Evolutionary conservation across 2,113 vertebrate genomes (phyloP), one percentile per base, ranked within the genome.

Genomic region (Anguilla rostrata): DNA sequence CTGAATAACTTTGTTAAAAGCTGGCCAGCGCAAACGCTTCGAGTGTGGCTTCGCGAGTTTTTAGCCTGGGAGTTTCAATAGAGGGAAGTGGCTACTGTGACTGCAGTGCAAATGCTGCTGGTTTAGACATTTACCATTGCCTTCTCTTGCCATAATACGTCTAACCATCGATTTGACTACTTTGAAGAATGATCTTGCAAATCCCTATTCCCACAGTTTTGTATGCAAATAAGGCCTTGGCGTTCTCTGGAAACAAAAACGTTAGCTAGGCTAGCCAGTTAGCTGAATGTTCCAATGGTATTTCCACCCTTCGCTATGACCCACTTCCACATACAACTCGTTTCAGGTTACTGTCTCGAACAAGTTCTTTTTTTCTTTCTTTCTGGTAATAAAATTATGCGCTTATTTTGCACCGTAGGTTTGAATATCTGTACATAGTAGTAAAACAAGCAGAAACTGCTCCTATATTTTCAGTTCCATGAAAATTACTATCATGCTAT

Each of bases 191-290:
- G n/a, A 34, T 75, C 71, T 75, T 75, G 71, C 26, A 75, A 75
- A 75, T 75, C 71, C 71, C 26, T 12, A 34, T 75, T 75, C 71
- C 71, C 71, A 75, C 71, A 75, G 71, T 75, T 75, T 34, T 29
- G 71, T 34, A 75, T 75, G 71, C 71, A 75, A 75, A 75, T 11
- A 14, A 34, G 18, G 20, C 26, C 18, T 75, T 75, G 26, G n/a
- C 71, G n/a, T 75, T 75, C 71, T 12, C 71, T 34, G n/a, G 71
- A 75, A 75, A n/a, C 26, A 75, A 75, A 34, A 75, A n/a, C n/a
- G 60, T 66, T 66, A 66, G 60, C 60, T 66, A 22, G 60, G 60
- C 34, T 56, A 56, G 46, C 84, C 39, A 85, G 84, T 56, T 79
- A 79, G 75, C 63, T 71, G n/a, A 71, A n/a, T 75, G 26, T 75